Conservation (phyloP, 2,113 vertebrate genomes). For the Colistium nudipinnis region DNA sequence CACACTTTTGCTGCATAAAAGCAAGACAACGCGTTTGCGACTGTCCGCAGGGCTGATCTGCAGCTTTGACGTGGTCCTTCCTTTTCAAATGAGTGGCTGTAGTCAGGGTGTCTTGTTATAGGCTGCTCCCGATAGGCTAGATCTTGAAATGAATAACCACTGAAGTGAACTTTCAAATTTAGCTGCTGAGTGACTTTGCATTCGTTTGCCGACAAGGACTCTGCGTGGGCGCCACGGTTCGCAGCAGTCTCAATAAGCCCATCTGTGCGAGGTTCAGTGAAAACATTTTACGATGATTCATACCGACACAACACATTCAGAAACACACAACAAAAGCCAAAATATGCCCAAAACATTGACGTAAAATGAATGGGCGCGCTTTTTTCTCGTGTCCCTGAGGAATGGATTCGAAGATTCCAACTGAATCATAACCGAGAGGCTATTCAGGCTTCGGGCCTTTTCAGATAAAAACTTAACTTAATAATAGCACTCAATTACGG, state of each 20-base stretch:
- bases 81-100: not conserved
- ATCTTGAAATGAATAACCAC: not conserved
- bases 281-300: not conserved
- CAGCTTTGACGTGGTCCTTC: not conserved
- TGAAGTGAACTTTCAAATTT: not conserved
- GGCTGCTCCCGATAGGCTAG: not conserved
- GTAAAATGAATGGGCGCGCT: not conserved
- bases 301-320: not conserved
- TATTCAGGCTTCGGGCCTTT: no score
- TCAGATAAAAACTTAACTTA: no score
- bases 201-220: conserved; percentile 22
- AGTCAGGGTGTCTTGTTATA: not conserved
- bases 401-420: no score
- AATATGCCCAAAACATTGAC: not conserved
- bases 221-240: conserved; percentile 26
- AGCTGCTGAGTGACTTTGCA: conserved; percentile 12
- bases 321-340: not conserved
- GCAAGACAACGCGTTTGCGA: no score
- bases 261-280: not conserved
- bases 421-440: no score
- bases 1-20: no score
- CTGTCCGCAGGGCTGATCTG: no score
- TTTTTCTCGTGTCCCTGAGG: not conserved
- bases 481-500: no score
- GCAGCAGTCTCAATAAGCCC: not conserved